These are phyloP conservation scores for Amphilophus citrinellus DNA, from an alignment of 2,113 vertebrate genomes.

Conservation along the genomic window DNA sequence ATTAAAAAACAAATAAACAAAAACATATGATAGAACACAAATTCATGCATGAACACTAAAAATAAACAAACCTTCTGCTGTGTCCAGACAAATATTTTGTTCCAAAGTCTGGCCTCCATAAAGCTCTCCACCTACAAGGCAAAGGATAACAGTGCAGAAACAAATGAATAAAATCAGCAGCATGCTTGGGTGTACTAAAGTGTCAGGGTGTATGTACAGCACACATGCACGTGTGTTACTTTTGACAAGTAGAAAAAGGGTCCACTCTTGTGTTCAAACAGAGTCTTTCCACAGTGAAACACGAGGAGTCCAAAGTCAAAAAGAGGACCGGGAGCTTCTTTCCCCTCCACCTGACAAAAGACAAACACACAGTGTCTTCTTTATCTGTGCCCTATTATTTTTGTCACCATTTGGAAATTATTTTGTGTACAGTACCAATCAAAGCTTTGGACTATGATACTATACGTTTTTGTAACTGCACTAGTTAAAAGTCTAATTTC, in stretches of 20 bases:
- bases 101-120: slow-evolving; percentile 84
- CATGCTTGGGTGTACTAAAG: background rate
- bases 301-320: slow-evolving; percentile 85
- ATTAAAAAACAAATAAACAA: background rate
- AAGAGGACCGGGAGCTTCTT: slow-evolving; percentile 81
- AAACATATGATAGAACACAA: background rate
- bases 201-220: background rate
- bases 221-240: slow-evolving; percentile 53
- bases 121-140: slow-evolving; percentile 80
- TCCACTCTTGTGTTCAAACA: slow-evolving; percentile 79
- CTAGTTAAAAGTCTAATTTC: background rate
- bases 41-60: background rate
- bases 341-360: slow-evolving; percentile 79
- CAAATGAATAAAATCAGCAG: background rate
- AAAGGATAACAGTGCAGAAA: background rate
- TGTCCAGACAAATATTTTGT: slow-evolving; percentile 84
- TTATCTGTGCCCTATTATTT: background rate
- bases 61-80: slow-evolving; percentile 76
- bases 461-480: background rate
- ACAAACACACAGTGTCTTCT: background rate
- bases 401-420: background rate
- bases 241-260: slow-evolving; percentile 86
- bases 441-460: background rate
- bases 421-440: background rate
- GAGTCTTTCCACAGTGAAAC: slow-evolving; percentile 80